Base-by-base conservation (phyloP, 1,140 invertebrate species). In the Lepidurus arcticus region DNA sequence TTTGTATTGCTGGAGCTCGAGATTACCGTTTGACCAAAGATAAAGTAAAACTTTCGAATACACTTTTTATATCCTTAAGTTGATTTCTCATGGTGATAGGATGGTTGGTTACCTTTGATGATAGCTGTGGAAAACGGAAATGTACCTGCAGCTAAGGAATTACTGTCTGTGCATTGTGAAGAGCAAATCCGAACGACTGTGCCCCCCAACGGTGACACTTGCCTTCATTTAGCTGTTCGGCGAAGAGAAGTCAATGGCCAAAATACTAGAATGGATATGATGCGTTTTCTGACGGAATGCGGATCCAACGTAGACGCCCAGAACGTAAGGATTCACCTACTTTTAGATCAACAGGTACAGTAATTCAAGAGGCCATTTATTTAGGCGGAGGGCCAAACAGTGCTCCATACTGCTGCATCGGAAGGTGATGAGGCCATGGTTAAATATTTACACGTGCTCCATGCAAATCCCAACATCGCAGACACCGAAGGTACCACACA, bases 351-450 rank as follows among this genome's bases (percentile, higher is more conserved):
- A 78, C 44, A n/a, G 45, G 34, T 74, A 42, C 9, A 44, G n/a
- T 75, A 44, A 76, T 78, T 44, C 73, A 74, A 1, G 42, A 9
- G 74, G 44, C 74, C 44, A n/a, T 21, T 44, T 74, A n/a, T 79
- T 73, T 73, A 80, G 73, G 65, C 42, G 3, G 73, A 78, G 75
- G 97, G 97, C 0, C 93, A 97, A 85, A 98, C 96, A 0, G 88
- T 95, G 1, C 84, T 99, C 34, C 97, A 99, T 82, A 94, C 99
- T 77, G 94, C 95, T 0, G 94, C 96, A n/a, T 92, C 92, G 8
- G 94, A 97, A 83, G 97, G 96, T 5, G 96, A 99, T 84, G 96
- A 98, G 84, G 89, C 90, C 0, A 86, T 98, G 53, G 91, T 99
- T 1, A 98, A 98, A 86, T 97, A 96, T 84, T 94, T 99, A 83